These are phyloP conservation scores for Troides helena DNA, from an alignment of 2,888 invertebrate genomes.

Conservation along the genomic window DNA sequence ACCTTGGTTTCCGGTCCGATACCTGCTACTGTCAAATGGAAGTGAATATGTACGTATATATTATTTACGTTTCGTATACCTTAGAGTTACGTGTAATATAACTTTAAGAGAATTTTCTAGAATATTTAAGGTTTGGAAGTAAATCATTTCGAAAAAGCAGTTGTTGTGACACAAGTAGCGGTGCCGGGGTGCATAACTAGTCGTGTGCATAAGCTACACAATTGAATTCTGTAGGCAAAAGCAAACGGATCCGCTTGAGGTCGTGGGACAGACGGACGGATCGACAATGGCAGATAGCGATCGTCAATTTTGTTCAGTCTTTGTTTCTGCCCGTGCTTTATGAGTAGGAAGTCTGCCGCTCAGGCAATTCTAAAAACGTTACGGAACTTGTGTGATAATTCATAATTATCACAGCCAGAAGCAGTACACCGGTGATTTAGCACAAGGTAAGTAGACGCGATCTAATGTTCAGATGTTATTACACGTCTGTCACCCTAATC, in stretches of 20 bases:
- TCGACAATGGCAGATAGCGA: conserved; percentile 54
- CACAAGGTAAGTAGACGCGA: conserved; percentile 1
- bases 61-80: no score
- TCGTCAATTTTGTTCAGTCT: conserved; percentile 67
- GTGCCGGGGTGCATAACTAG: neutral
- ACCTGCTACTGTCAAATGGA: no score
- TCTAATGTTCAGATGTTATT: neutral
- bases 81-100: no score
- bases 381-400: conserved; percentile 24
- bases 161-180: neutral
- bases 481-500: neutral
- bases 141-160: no score
- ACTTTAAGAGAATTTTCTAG: no score
- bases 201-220: conserved; percentile 42
- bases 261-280: conserved; percentile 61
- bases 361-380: conserved; percentile 17
- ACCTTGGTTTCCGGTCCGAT: no score
- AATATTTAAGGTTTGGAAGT: no score
- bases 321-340: conserved; percentile 49
- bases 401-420: conserved; percentile 14
- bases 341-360: conserved; percentile 45
- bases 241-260: conserved; percentile 57
- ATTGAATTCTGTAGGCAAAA: conserved; percentile 58
- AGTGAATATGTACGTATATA: no score
- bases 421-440: conserved; percentile 10